Base-by-base conservation (phyloP, 2,797 vertebrate genomes). In the Melanotaenia parkinsoni region DNA sequence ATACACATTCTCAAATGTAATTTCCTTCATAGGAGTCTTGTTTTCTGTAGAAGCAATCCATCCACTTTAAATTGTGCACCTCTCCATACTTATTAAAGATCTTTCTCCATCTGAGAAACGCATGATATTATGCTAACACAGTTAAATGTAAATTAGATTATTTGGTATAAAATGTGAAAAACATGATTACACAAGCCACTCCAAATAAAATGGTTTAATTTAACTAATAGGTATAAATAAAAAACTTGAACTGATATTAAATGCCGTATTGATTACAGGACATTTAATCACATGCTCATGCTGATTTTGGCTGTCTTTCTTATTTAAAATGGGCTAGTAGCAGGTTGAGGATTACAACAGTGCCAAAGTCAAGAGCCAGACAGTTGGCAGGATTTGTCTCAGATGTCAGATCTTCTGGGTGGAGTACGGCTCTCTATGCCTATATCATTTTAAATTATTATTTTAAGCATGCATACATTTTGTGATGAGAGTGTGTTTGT, bases 321-420 rank as follows among this genome's bases (percentile, higher is more conserved):
- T 24, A 57, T 80, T 84, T 54, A 76, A 67, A 79, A 67, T 63
- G 69, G 75, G 14, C 68, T 80, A 32, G n/a, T 76, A 75, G 73
- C 80, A 71, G 77, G 72, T 84, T 80, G 70, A 72, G 67, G 60
- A 80, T 81, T 77, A 70, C 54, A 72, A 38, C 60, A 1, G 11
- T 75, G 77, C 74, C 83, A 79, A 70, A 84, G 78, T 82, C 56
- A 66, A 72, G 73, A 86, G 79, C 65, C 67, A 76, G 71, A 76
- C 79, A 73, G 70, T 71, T 88, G 84, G 82, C 68, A 71, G 54
- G 68, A 70, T 72, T 60, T 40, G 35, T 77, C 63, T 83, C 77
- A 76, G 73, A 75, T 87, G 86, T 86, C 82, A 83, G 54, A 67
- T 67, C 38, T 71, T 18, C 26, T 18, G 58, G 63, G n/a, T 58